Evolutionary conservation across 53 echinoderm and acorn worm species (phyloP).

Genomic region (Mesocentrotus franciscanus): DNA sequence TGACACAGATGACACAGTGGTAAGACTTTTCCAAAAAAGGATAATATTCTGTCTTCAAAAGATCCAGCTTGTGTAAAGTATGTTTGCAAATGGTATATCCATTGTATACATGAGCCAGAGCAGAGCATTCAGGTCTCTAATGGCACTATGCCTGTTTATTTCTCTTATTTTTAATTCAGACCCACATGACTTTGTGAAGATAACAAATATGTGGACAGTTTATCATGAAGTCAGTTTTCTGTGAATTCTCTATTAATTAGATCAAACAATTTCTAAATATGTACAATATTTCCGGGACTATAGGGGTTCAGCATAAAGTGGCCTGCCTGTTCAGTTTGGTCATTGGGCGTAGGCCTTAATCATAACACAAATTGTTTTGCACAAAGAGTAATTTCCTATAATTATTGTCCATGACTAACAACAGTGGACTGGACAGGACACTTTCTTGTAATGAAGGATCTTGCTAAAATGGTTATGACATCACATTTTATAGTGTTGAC

Average conservation of each 20-base stretch:
- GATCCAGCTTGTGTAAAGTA: no score
- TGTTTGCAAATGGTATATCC: no score
- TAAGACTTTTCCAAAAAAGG: no score
- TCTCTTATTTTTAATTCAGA: no score
- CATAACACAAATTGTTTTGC: not conserved
- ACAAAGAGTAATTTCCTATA: not conserved
- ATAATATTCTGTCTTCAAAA: no score
- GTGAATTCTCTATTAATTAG: not conserved
- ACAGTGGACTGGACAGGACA: not conserved
- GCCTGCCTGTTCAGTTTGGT: not conserved
- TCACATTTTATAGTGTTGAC: not conserved
- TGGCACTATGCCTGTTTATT: no score
- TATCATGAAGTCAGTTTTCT: not conserved
- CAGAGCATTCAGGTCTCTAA: no score
- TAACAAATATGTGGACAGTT: not conserved
- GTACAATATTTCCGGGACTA: not conserved
- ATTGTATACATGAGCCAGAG: no score
- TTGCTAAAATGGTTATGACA: not conserved
- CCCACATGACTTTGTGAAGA: no score
- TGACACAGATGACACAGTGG: no score
- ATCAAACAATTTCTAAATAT: not conserved
- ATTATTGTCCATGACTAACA: conserved; percentile 12
- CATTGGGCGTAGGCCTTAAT: not conserved
- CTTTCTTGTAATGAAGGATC: not conserved
- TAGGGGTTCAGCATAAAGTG: not conserved